Evolutionary conservation across 2,113 vertebrate species (phyloP).

Genomic region (Cairina moschata): DNA sequence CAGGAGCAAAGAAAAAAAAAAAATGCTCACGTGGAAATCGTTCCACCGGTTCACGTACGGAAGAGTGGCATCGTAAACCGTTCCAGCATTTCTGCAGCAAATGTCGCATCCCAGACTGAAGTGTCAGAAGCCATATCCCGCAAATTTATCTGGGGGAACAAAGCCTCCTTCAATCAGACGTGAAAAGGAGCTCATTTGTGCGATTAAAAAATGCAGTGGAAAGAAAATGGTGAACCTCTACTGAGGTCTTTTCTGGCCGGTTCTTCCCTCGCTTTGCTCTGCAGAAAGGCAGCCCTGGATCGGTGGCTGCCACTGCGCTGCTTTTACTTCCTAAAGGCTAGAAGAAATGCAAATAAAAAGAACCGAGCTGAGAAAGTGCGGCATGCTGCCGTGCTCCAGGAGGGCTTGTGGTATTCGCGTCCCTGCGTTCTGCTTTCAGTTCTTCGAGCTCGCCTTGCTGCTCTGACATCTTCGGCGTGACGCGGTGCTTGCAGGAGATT

Average conservation of each 20-base stretch:
- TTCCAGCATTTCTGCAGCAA: background rate
- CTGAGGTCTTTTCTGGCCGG: background rate
- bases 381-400: background rate
- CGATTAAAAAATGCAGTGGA: background rate
- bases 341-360: background rate
- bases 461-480: slow-evolving; percentile 37
- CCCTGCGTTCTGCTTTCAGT: background rate
- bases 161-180: rapidly evolving
- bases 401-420: background rate
- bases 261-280: background rate
- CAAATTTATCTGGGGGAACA: background rate
- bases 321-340: background rate
- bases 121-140: rapidly evolving
- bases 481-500: slow-evolving; percentile 20
- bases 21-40: background rate
- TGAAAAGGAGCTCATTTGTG: background rate
- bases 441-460: background rate
- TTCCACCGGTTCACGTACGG: rapidly evolving
- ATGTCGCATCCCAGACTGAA: background rate
- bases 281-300: background rate
- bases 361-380: background rate
- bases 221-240: background rate
- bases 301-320: background rate
- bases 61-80: background rate
- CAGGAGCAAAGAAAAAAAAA: rapidly evolving